phyloP scores from a whole-genome alignment of 1,140 invertebrate species.

The Drosophila auraria region DNA sequence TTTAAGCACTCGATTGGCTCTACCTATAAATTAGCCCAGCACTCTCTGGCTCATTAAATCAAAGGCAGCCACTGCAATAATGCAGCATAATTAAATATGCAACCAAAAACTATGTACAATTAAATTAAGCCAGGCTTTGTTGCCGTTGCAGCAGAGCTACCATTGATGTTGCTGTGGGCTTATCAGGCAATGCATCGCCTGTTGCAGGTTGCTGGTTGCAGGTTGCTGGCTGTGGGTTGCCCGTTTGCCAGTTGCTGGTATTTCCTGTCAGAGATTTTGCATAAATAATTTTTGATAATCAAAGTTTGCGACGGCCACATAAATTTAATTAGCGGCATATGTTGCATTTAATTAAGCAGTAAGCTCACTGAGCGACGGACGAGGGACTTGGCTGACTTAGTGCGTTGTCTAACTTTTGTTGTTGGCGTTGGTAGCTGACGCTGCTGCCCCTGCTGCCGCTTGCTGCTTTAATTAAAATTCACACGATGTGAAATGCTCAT shows the following conservation, averaged over 20 bases:
- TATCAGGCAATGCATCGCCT: slow-evolving; percentile 58
- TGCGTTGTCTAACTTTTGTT: slow-evolving; percentile 14
- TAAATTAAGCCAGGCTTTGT: slow-evolving; percentile 70
- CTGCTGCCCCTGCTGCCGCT: background rate
- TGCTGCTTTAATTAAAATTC: slow-evolving; percentile 76
- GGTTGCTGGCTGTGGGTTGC: slow-evolving; percentile 4
- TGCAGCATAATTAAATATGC: slow-evolving; percentile 78
- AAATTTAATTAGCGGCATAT: slow-evolving; percentile 83
- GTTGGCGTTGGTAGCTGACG: slow-evolving; percentile 37
- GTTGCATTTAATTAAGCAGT: slow-evolving; percentile 82
- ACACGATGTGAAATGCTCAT: slow-evolving; percentile 80
- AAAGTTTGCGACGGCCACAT: slow-evolving; percentile 78
- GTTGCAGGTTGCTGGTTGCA: slow-evolving; percentile 30
- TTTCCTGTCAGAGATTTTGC: slow-evolving; percentile 82
- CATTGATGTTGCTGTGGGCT: slow-evolving; percentile 35
- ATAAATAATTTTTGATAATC: slow-evolving; percentile 84
- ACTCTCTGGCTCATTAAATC: slow-evolving; percentile 43
- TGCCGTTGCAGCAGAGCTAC: slow-evolving; percentile 29
- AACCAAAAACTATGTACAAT: slow-evolving; percentile 80
- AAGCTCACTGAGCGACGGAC: slow-evolving; percentile 54
- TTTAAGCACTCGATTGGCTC: slow-evolving; percentile 19
- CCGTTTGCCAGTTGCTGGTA: slow-evolving; percentile 62
- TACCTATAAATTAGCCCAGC: slow-evolving; percentile 14
- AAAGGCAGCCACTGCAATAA: slow-evolving; percentile 26
- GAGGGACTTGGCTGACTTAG: slow-evolving; percentile 22